A percentile compares a stretch with the other conserved stretches of the same genome.
phyloP scores from a whole-genome alignment of 2,888 invertebrate species.

The Synergus japonicus region DNA sequence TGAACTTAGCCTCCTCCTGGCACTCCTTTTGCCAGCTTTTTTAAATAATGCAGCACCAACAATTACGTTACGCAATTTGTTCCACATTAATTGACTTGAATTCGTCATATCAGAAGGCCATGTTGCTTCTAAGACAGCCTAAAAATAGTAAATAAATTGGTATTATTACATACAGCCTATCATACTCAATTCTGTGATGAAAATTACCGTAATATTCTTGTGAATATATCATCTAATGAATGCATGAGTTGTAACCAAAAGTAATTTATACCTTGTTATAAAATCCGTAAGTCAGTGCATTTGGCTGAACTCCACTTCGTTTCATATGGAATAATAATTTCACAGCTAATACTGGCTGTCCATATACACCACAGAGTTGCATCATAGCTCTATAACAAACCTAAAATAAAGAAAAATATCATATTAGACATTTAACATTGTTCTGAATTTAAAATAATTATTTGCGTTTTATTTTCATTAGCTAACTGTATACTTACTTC shows the following conservation, averaged over 20 bases:
- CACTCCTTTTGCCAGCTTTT: slow-evolving; percentile 84
- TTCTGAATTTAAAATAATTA: too few relatives aligned
- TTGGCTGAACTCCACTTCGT: slow-evolving; percentile 94
- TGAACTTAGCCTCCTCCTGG: slow-evolving; percentile 78
- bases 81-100: slow-evolving; percentile 93
- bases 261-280: slow-evolving; percentile 80
- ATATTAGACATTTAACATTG: background rate
- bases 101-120: slow-evolving; percentile 93
- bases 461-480: background rate
- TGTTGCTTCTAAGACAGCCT: slow-evolving; percentile 93
- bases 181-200: slow-evolving; percentile 19
- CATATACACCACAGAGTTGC: slow-evolving; percentile 97
- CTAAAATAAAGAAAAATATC: slow-evolving; percentile 72
- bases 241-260: background rate
- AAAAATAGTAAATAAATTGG: slow-evolving; percentile 78
- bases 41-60: slow-evolving; percentile 94
- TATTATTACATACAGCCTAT: slow-evolving; percentile 41
- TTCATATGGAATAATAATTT: slow-evolving; percentile 95
- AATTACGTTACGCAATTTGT: slow-evolving; percentile 94
- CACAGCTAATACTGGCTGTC: slow-evolving; percentile 95
- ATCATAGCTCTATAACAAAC: slow-evolving; percentile 99
- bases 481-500: slow-evolving; percentile 81
- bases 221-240: slow-evolving; percentile 14
- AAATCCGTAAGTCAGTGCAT: slow-evolving; percentile 98
- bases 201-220: background rate